Conservation (phyloP, 2,888 invertebrate species). For the Parasteatoda lunata region DNA sequence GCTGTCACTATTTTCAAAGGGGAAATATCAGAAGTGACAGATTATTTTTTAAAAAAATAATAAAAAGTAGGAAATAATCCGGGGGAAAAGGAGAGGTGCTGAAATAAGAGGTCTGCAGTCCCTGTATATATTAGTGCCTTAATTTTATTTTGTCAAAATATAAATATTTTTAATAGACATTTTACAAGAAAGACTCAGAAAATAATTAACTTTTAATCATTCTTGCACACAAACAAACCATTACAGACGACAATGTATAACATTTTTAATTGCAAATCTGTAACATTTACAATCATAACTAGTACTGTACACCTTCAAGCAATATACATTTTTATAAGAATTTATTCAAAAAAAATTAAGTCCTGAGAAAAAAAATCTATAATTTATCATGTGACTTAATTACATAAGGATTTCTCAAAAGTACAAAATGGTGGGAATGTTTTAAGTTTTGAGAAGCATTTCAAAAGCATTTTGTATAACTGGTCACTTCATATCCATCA, state of each 20-base stretch:
- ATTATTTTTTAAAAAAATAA: too few relatives aligned
- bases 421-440: slow-evolving; percentile 5
- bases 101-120: too few relatives aligned
- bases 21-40: too few relatives aligned
- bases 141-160: too few relatives aligned
- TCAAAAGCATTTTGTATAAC: neutral
- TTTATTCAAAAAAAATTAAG: slow-evolving; percentile 8
- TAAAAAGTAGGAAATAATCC: too few relatives aligned
- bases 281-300: slow-evolving; percentile 3
- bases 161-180: too few relatives aligned
- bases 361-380: slow-evolving; percentile 12
- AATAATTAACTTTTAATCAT: too few relatives aligned
- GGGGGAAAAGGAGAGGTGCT: too few relatives aligned
- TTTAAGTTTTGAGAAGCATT: neutral
- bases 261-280: slow-evolving; percentile 12
- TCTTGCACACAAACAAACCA: too few relatives aligned
- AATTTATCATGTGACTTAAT: neutral
- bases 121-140: too few relatives aligned
- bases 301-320: neutral
- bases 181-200: too few relatives aligned
- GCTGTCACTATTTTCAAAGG: too few relatives aligned
- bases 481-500: slow-evolving; percentile 28
- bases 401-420: neutral
- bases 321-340: neutral
- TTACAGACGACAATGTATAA: neutral